Percentiles rank a stretch among this genome's conserved stretches.
Evolutionary conservation across 1,140 invertebrate species (phyloP).

Genomic region (Aphelenchoides avenae): DNA sequence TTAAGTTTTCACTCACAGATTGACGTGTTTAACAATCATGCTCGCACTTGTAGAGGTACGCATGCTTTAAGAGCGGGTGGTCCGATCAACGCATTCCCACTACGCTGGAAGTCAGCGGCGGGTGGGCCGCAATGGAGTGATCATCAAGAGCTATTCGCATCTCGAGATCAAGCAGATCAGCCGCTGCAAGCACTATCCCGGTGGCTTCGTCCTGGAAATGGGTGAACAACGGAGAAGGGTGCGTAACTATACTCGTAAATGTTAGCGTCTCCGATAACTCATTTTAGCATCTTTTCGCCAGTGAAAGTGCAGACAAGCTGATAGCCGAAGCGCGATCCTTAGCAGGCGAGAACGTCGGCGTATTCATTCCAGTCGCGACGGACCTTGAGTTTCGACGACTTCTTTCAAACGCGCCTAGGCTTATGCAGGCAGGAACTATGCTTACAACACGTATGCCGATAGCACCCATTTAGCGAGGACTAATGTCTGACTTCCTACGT

Average conservation of each 20-base stretch:
- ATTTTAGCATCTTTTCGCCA: constrained; percentile 76
- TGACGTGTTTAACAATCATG: constrained; percentile 29
- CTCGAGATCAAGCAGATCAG: constrained; percentile 81
- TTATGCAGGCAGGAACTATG: constrained; percentile 72
- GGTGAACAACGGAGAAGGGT: constrained; percentile 54
- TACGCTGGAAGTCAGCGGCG: constrained; percentile 79
- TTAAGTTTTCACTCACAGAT: constrained; percentile 17
- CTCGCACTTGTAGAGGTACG: constrained; percentile 71
- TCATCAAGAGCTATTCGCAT: constrained; percentile 66
- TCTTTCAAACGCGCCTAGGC: constrained; percentile 78
- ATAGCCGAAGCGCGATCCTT: constrained; percentile 77
- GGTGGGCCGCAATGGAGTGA: constrained; percentile 76
- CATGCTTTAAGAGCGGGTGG: constrained; percentile 91
- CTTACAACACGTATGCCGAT: too few relatives aligned
- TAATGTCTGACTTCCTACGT: constrained; percentile 82
- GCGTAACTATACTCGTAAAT: constrained; percentile 2
- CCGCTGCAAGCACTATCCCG: constrained; percentile 65
- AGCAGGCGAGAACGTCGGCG: constrained; percentile 73
- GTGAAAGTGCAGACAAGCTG: constrained; percentile 76
- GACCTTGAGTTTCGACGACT: constrained; percentile 79
- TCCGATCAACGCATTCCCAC: constrained; percentile 80
- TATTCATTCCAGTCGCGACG: constrained; percentile 76
- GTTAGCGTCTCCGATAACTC: too few relatives aligned
- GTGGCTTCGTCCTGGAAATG: constrained; percentile 74
- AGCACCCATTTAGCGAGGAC: constrained; percentile 68